A percentile compares a stretch with the other conserved stretches of the same genome.
These are phyloP conservation scores for Corythornis madagascariensis DNA, from an alignment of 2,113 vertebrate genomes.

Conservation along the genomic window DNA sequence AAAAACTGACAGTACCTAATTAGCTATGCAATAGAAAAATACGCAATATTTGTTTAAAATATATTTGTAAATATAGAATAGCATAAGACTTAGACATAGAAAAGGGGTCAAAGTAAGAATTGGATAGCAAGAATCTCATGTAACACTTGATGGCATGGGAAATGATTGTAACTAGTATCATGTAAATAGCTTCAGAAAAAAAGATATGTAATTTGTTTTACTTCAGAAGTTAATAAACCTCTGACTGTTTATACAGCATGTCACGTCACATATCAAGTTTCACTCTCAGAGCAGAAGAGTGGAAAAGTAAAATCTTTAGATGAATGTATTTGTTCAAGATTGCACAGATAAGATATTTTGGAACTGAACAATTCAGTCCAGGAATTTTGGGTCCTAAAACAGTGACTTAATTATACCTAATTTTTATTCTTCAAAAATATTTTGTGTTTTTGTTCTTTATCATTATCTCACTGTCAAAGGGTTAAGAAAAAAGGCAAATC, in stretches of 20 bases:
- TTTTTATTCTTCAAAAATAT: not conserved
- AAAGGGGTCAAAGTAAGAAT: not conserved
- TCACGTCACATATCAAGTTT: not conserved
- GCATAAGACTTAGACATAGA: not conserved
- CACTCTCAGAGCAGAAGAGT: not conserved
- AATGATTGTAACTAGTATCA: not conserved
- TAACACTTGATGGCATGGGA: not conserved
- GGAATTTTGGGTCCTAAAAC: not conserved
- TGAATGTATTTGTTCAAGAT: not conserved
- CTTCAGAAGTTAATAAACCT: not conserved
- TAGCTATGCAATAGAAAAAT: not conserved
- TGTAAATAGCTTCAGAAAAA: not conserved
- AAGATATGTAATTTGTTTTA: not conserved
- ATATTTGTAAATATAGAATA: not conserved
- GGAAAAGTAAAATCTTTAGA: not conserved
- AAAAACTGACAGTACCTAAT: not conserved
- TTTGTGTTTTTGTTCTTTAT: not conserved
- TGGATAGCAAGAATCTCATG: not conserved
- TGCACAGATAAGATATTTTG: not conserved
- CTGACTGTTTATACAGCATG: not conserved
- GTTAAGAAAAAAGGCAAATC: not conserved
- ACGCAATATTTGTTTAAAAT: not conserved
- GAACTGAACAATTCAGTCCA: not conserved
- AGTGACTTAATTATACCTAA: not conserved
- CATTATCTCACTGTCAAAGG: not conserved